A percentile compares a stretch with the other conserved stretches of the same genome.
These are phyloP conservation scores for Willowsia nigromaculata DNA, from an alignment of 2,888 invertebrate genomes.

Conservation along the genomic window DNA sequence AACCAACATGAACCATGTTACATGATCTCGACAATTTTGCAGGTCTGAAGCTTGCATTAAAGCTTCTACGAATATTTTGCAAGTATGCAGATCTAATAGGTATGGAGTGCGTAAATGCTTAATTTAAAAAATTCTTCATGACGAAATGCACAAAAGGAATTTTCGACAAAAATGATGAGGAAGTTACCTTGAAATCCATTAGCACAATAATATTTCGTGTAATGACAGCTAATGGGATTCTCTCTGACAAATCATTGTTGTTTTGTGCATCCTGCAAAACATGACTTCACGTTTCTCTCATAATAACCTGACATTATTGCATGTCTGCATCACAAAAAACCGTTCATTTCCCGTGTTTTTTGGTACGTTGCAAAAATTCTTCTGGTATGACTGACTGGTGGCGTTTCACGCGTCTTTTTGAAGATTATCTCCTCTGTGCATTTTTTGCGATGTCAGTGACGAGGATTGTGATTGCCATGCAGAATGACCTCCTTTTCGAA, in stretches of 20 bases:
- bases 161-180: slow-evolving; percentile 30
- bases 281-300: background rate
- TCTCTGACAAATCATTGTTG: background rate
- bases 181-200: slow-evolving; percentile 48
- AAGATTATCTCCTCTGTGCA: too few species aligned
- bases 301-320: background rate
- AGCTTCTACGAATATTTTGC: too few species aligned
- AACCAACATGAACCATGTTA: too few species aligned
- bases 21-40: too few species aligned
- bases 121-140: too few species aligned
- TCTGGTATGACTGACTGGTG: too few species aligned
- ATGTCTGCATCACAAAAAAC: background rate
- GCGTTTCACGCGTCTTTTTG: too few species aligned
- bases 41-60: too few species aligned
- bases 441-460: slow-evolving; percentile 29
- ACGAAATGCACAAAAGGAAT: slow-evolving; percentile 36
- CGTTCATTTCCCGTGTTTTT: background rate
- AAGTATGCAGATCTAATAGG: too few species aligned
- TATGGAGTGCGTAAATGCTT: too few species aligned
- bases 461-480: background rate
- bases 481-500: background rate
- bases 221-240: background rate
- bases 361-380: too few species aligned
- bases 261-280: slow-evolving; percentile 18
- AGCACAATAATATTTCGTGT: background rate